Evolutionary conservation across 1,140 invertebrate species (phyloP).

Genomic region (Philopotamus ludificatus): DNA sequence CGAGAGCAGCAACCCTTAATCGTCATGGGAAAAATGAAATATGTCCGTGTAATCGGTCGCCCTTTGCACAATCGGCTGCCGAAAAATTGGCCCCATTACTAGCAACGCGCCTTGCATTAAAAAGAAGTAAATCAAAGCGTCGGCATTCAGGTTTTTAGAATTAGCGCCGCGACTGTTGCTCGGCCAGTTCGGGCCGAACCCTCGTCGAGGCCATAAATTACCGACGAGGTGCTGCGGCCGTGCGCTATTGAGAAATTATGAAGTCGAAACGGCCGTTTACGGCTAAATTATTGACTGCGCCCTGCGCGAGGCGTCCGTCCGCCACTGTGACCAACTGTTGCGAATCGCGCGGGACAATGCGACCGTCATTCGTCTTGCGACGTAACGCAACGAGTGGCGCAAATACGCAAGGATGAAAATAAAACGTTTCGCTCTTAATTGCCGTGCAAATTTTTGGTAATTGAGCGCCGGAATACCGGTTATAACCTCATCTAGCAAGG

Average conservation of each 20-base stretch:
- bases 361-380: too few relatives aligned
- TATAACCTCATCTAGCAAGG: too few relatives aligned
- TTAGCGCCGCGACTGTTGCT: slow-evolving; percentile 13
- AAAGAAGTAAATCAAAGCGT: slow-evolving; percentile 25
- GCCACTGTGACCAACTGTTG: too few relatives aligned
- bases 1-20: neutral
- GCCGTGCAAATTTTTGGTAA: too few relatives aligned
- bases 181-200: slow-evolving; percentile 18
- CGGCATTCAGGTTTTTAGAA: slow-evolving; percentile 12
- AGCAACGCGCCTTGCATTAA: slow-evolving; percentile 13
- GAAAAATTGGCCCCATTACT: slow-evolving; percentile 18
- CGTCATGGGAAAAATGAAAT: neutral
- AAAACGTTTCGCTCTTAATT: too few relatives aligned
- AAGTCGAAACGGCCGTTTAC: slow-evolving; percentile 7
- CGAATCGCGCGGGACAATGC: too few relatives aligned
- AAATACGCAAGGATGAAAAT: too few relatives aligned
- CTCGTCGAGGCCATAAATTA: slow-evolving; percentile 28
- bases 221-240: slow-evolving; percentile 10
- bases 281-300: slow-evolving; percentile 31
- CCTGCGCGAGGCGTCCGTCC: too few relatives aligned
- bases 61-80: neutral
- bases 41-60: neutral
- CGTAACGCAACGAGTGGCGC: too few relatives aligned
- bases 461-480: too few relatives aligned
- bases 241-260: slow-evolving; percentile 20